Evolutionary conservation across 2,113 vertebrate species (phyloP).

Genomic region (Antechinus stuartii): DNA sequence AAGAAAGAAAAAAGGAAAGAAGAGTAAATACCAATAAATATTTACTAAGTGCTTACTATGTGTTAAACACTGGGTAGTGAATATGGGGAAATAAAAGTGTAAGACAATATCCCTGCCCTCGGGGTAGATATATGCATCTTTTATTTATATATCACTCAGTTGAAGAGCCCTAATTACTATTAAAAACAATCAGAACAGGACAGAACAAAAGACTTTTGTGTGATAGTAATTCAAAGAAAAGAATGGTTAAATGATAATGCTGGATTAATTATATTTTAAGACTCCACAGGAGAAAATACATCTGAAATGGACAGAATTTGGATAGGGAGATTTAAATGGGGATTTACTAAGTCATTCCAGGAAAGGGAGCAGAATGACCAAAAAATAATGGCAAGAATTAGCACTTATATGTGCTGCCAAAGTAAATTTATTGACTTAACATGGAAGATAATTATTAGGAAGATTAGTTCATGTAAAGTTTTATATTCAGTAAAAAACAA

Average conservation of each 20-base stretch:
- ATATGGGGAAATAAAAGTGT: background rate
- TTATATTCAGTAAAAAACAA: background rate
- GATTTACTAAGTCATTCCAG: background rate
- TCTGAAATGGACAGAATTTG: background rate
- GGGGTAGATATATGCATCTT: constrained; percentile 24
- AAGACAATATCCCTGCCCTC: background rate
- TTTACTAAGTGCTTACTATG: constrained; percentile 17
- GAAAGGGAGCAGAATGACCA: background rate
- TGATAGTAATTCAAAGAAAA: background rate
- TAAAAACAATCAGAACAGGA: constrained; percentile 27
- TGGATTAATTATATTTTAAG: background rate
- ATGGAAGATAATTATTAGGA: background rate
- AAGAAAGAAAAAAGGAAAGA: constrained; percentile 15
- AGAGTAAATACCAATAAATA: constrained; percentile 32
- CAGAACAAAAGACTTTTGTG: background rate
- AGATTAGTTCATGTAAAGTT: background rate
- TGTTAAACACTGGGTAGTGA: background rate
- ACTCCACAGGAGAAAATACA: background rate
- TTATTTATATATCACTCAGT: constrained; percentile 25
- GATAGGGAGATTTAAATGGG: background rate
- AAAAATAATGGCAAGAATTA: background rate
- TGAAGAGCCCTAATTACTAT: constrained; percentile 9
- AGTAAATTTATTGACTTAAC: background rate
- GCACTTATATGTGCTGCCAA: background rate
- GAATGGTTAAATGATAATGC: background rate